Percentiles rank a stretch among this genome's conserved stretches.
Conservation (phyloP, 30 jellyfish, hydroid and myxozoan species). For the Calvadosia cruxmelitensis region DNA sequence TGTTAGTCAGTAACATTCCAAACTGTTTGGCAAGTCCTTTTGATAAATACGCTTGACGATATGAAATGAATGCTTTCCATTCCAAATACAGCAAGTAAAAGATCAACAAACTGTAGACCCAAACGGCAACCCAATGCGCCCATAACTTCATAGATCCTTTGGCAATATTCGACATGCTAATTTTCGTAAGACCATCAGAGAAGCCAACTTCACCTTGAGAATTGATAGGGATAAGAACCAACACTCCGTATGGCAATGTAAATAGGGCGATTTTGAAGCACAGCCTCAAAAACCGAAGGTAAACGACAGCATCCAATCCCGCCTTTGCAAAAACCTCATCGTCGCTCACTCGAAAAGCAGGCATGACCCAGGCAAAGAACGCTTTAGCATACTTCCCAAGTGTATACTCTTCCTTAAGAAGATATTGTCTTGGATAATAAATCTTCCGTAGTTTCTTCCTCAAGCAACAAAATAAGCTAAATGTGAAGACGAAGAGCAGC, state of each 20-base stretch:
- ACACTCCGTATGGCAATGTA: slow-evolving; percentile 77
- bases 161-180: slow-evolving; percentile 79
- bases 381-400: slow-evolving; percentile 57
- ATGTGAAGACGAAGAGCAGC: slow-evolving; percentile 26
- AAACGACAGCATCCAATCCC: slow-evolving; percentile 90
- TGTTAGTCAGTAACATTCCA: slow-evolving; percentile 50
- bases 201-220: slow-evolving; percentile 55
- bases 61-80: slow-evolving; percentile 58
- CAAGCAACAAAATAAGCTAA: slow-evolving; percentile 49
- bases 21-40: slow-evolving; percentile 46
- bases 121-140: slow-evolving; percentile 89
- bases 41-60: slow-evolving; percentile 62
- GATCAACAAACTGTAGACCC: slow-evolving; percentile 61
- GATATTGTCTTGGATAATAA: slow-evolving; percentile 68
- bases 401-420: slow-evolving; percentile 42
- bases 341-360: slow-evolving; percentile 57
- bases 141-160: slow-evolving; percentile 47
- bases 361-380: slow-evolving; percentile 70
- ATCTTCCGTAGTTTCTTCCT: slow-evolving; percentile 55
- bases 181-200: slow-evolving; percentile 51
- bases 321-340: slow-evolving; percentile 71
- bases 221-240: slow-evolving; percentile 73
- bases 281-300: slow-evolving; percentile 58
- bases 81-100: slow-evolving; percentile 44
- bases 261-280: slow-evolving; percentile 48